Percentiles rank a stretch among this genome's conserved stretches.
These are phyloP conservation scores for Limenitis camilla DNA, from an alignment of 2,888 invertebrate genomes.

Conservation along the genomic window DNA sequence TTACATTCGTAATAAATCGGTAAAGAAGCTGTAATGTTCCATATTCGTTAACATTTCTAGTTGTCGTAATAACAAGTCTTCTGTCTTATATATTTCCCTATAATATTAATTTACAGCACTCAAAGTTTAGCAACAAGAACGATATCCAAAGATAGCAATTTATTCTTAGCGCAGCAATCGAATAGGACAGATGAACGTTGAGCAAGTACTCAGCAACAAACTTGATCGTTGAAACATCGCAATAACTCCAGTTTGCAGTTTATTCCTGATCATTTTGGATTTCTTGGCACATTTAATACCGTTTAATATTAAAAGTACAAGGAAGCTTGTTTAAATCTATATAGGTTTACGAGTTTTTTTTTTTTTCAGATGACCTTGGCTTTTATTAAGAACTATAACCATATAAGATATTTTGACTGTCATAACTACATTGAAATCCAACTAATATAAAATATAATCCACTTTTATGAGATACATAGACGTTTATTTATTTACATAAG, in stretches of 20 bases:
- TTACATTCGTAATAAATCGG: too few species aligned
- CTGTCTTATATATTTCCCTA: neutral
- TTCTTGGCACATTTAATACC: slow-evolving; percentile 22
- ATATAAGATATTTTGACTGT: too few species aligned
- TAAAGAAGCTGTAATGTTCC: too few species aligned
- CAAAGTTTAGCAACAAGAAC: slow-evolving; percentile 21
- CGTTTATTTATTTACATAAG: too few species aligned
- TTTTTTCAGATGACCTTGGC: neutral
- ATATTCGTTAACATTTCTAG: too few species aligned
- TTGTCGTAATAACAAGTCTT: neutral
- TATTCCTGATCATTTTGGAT: slow-evolving; percentile 32
- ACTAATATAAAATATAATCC: too few species aligned
- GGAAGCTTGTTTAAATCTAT: too few species aligned
- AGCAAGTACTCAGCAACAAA: slow-evolving; percentile 38
- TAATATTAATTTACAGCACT: slow-evolving; percentile 1
- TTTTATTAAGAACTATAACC: too few species aligned
- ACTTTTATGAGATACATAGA: too few species aligned
- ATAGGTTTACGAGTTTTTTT: too few species aligned
- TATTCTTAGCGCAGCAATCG: slow-evolving; percentile 30
- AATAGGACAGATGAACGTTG: slow-evolving; percentile 33
- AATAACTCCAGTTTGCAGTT: slow-evolving; percentile 42
- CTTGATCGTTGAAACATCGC: slow-evolving; percentile 44
- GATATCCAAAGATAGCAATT: slow-evolving; percentile 28
- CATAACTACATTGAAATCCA: too few species aligned
- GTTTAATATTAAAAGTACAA: neutral